Base-by-base conservation (phyloP, 2,113 vertebrate species). In the Gyps fulvus region DNA sequence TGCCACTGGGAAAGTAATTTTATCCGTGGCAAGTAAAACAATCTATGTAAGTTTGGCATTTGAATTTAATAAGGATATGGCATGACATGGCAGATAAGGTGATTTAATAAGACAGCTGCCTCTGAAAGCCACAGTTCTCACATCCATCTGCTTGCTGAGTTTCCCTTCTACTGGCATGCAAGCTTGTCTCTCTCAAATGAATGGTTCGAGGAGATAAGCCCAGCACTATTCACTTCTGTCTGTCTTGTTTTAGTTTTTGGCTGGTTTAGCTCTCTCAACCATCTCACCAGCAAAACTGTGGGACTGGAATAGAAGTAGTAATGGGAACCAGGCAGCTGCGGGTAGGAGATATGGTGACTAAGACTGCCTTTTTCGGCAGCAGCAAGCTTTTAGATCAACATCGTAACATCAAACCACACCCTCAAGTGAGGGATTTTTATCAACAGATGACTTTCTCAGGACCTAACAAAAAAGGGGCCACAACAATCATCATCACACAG, bases 371-470 rank as follows among this genome's bases (percentile, higher is more conserved):
- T 83, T 69, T 43, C 0, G 0, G 61, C 72, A 84, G 77, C 89
- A 87, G 83, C 55, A 89, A 87, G 57, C 65, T 84, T 92, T 91
- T 25, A 89, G 38, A 74, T 63, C 61, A 87, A 79, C 61, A 36
- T 11, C 2, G 3, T 9, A 91, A 83, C 69, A 73, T 79, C 65
- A 85, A 91, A 79, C 77, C 12, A 7, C 77, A 91, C 47, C 69
- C 73, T 91, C 42, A 87, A 93, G 84, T 47, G 69, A 71, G 52
- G 81, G 63, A 58, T 27, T 93, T 94, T 93, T 94, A 89, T 71
- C 91, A 89, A 59, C 18, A 93, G 69, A 74, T 82, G 18, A 90
- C 66, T 94, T 96, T 95, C 94, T 95, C 90, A 93, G 80, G 94
- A 83, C 88, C 94, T 84, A 90, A 91, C 61, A 87, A 88, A 92